Conservation (phyloP, 1,140 invertebrate species). For the Drosophila triauraria region DNA sequence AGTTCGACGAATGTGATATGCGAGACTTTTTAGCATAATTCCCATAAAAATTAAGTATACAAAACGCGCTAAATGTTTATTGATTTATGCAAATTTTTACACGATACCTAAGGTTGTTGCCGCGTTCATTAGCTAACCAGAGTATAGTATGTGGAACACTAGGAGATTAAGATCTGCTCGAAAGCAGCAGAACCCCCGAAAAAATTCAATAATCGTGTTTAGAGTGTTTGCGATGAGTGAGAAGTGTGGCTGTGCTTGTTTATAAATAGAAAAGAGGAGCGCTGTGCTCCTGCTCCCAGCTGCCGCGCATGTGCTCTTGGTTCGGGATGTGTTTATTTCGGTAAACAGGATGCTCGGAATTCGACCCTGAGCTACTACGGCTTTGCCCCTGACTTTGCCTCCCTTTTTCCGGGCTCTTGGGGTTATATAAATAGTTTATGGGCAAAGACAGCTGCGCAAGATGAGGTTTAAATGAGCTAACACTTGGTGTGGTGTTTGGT, state of each 20-base stretch:
- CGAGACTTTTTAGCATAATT: constrained; percentile 27
- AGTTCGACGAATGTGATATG: neutral
- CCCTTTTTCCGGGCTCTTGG: constrained; percentile 2
- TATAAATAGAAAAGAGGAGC: constrained; percentile 55
- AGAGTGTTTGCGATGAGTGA: constrained; percentile 31
- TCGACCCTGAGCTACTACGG: constrained; percentile 18
- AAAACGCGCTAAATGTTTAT: constrained; percentile 62
- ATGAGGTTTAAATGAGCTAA: constrained; percentile 8
- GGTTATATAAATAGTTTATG: constrained; percentile 36
- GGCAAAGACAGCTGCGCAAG: constrained; percentile 35
- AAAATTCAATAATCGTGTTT: constrained; percentile 11
- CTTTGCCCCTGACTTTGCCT: constrained; percentile 11
- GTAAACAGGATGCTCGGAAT: constrained; percentile 45
- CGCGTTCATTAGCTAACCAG: constrained; percentile 42
- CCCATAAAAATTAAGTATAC: constrained; percentile 42
- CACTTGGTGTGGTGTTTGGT: constrained; percentile 5
- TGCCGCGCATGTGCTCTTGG: constrained; percentile 40
- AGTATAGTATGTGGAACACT: constrained; percentile 36
- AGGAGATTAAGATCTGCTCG: constrained; percentile 23
- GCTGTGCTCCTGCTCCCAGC: constrained; percentile 21
- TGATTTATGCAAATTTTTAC: constrained; percentile 71
- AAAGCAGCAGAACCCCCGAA: constrained; percentile 4
- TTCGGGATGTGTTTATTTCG: constrained; percentile 15
- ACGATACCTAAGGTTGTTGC: constrained; percentile 55
- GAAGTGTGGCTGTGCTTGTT: constrained; percentile 31